phyloP scores from a whole-genome alignment of 1,140 invertebrate species.

The Drosophila parvula region DNA sequence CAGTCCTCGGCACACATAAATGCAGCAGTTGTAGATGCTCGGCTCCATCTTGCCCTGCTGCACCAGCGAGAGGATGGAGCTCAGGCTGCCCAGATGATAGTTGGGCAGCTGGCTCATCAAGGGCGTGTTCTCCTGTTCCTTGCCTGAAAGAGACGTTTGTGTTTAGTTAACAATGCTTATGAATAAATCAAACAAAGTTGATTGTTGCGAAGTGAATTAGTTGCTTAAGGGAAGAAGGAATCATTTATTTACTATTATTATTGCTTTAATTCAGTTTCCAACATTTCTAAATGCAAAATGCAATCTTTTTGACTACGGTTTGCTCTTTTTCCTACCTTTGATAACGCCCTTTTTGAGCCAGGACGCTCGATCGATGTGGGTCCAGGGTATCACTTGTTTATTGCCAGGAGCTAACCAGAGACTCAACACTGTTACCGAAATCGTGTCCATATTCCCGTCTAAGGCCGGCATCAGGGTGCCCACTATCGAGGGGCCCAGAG shows the following conservation, averaged over 20 bases:
- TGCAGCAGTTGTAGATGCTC: conserved; percentile 66
- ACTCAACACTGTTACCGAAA: conserved; percentile 67
- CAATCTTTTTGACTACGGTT: too few relatives aligned
- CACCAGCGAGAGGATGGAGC: conserved; percentile 59
- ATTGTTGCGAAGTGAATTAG: neutral
- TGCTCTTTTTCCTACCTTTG: conserved; percentile 44
- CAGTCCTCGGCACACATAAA: conserved; percentile 74
- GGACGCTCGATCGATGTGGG: conserved; percentile 54
- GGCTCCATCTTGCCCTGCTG: conserved; percentile 64
- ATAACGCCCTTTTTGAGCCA: conserved; percentile 70
- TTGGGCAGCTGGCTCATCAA: conserved; percentile 26
- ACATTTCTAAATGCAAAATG: neutral
- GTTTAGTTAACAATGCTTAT: neutral
- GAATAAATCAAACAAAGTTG: too few relatives aligned
- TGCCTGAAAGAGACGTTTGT: neutral
- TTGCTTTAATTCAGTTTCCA: neutral
- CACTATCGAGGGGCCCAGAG: conserved; percentile 72
- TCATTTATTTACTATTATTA: neutral
- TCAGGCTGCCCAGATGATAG: conserved; percentile 70
- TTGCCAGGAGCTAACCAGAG: conserved; percentile 62
- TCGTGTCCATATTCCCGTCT: conserved; percentile 71
- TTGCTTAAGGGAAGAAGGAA: too few relatives aligned
- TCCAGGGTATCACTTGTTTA: conserved; percentile 64
- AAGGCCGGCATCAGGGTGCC: conserved; percentile 77
- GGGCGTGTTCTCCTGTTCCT: neutral